Evolutionary conservation across 2,797 vertebrate genomes (phyloP), one percentile per base, ranked within the genome.

Genomic region (Parotocinclus haroldoi): DNA sequence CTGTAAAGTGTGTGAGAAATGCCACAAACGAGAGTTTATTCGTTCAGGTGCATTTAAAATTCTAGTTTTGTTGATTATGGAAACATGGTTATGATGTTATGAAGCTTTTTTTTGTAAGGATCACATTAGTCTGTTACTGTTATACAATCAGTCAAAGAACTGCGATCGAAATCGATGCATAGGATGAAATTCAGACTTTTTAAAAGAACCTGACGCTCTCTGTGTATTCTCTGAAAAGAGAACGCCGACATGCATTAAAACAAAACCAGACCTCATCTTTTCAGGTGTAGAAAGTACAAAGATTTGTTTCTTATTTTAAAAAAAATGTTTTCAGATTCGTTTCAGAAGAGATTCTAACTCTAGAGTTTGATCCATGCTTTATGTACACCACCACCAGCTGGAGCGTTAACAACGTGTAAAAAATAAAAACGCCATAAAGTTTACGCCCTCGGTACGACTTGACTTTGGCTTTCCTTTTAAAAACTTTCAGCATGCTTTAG

Each of bases 21-120:
- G 27, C 10, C 13, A 9, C 27, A 27, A 27, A 27, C 3, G 19
- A 67, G 49, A 10, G 4, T 9, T 14, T 38, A 39, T 8, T 36
- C 45, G 46, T 37, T 62, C 56, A 50, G 27, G 2, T 2, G 2
- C 5, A 27, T 27, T 36, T 70, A 78, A 78, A 80, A 65, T 82
- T 82, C 63, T 81, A 83, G 84, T 78, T 39, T 48, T 17, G n/a
- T 13, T 16, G 46, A 27, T 45, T 17, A 49, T 11, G 17, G 11
- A 60, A 37, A 51, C 38, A 52, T 37, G 49, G 36, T 51, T 40
- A 63, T 61, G 44, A 60, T 10, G 37, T 49, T 13, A 49, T 38
- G 57, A 45, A 12, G 17, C 10, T 42, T 9, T 42, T n/a, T 9
- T 42, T 9, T 42, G 14, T 57, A 27, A 27, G 27, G 27, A 27